Conservation (phyloP, 2,113 vertebrate species). For the Brienomyrus longianalis region DNA sequence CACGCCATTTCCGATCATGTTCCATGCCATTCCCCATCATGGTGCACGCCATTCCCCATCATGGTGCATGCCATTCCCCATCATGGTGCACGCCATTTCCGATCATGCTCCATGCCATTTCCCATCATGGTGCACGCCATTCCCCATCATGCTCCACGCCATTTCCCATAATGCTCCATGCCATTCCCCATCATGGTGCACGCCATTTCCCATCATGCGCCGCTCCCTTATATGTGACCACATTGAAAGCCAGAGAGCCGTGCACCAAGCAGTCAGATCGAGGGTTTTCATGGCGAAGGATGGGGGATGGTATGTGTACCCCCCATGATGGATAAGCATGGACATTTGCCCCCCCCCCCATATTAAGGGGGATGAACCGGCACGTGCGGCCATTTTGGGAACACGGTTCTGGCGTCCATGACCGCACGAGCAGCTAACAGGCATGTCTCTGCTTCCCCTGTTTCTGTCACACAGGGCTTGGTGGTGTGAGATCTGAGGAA, state of each 20-base stretch:
- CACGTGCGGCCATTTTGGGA: neutral
- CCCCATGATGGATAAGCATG: neutral
- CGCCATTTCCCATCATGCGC: no score
- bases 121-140: neutral
- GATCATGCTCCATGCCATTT: no score
- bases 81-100: no score
- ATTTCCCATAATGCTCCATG: no score
- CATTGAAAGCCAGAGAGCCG: neutral
- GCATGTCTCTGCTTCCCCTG: neutral
- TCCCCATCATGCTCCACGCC: neutral
- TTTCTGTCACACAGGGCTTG: neutral
- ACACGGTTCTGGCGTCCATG: neutral
- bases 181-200: no score
- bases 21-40: no score
- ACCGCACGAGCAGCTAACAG: neutral
- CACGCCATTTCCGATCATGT: no score
- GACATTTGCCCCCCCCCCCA: neutral
- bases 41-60: neutral
- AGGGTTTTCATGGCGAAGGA: neutral
- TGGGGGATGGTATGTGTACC: neutral
- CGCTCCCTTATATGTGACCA: neutral
- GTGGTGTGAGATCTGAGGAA: neutral
- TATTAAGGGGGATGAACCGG: neutral
- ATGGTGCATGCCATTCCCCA: neutral
- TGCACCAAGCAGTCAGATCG: neutral